phyloP scores from a whole-genome alignment of 2,113 vertebrate species.

The Oncorhynchus gorbuscha region DNA sequence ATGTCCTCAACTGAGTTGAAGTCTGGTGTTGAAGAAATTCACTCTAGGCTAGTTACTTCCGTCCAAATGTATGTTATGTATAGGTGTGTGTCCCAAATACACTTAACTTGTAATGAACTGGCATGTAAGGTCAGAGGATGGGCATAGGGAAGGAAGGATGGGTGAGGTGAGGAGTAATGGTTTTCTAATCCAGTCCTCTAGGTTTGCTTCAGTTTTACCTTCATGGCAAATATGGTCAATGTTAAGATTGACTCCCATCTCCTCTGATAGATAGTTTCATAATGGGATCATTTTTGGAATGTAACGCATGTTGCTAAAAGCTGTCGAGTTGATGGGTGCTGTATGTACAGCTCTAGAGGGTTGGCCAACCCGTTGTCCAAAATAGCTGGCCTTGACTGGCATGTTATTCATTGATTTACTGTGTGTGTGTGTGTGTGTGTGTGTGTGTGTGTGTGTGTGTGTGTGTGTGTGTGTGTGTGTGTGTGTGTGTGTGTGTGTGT shows the following conservation, averaged over 20 bases:
- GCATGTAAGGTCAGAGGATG: slow-evolving; percentile 16
- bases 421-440: slow-evolving; percentile 9
- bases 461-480: slow-evolving; percentile 9
- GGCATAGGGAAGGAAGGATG: not conserved
- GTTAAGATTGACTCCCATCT: not conserved
- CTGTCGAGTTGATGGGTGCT: not conserved
- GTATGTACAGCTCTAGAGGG: slow-evolving; percentile 7
- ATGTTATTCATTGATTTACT: not conserved
- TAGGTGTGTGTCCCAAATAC: too few relatives aligned
- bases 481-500: slow-evolving; percentile 2
- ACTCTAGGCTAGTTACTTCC: slow-evolving; percentile 1
- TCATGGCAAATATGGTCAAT: not conserved
- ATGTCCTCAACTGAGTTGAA: not conserved
- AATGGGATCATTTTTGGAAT: not conserved
- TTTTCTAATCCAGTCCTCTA: slow-evolving; percentile 18
- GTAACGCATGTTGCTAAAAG: slow-evolving; percentile 11
- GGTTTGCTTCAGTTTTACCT: not conserved
- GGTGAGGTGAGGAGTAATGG: slow-evolving; percentile 2
- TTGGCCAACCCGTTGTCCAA: slow-evolving; percentile 28
- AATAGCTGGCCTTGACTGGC: slow-evolving; percentile 29
- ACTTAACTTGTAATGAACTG: not conserved
- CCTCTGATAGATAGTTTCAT: not conserved
- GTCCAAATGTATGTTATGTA: too few relatives aligned
- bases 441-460: slow-evolving; percentile 1
- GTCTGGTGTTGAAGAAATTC: not conserved